Percentiles rank a stretch among this genome's conserved stretches.
Evolutionary conservation across 2,888 invertebrate genomes (phyloP).

Genomic region (Microctonus aethiopoides): DNA sequence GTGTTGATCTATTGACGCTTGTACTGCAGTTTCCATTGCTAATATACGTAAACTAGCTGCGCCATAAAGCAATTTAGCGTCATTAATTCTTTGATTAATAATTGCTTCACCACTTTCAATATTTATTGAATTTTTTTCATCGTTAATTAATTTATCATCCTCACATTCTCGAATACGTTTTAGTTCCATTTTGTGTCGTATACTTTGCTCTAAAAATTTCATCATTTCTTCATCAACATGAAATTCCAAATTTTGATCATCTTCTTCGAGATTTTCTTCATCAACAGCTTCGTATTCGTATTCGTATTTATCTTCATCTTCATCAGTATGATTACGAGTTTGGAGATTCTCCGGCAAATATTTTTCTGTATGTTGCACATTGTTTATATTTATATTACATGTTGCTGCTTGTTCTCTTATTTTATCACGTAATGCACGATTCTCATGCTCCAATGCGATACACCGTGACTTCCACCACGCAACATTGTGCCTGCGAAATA

Average conservation of each 20-base stretch:
- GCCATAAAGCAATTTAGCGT: conserved; percentile 74
- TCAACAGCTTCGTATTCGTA: conserved; percentile 26
- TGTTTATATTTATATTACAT: neutral
- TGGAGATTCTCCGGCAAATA: conserved; percentile 1
- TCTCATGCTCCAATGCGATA: conserved; percentile 60
- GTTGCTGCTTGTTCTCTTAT: conserved; percentile 42
- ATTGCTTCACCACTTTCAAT: conserved; percentile 48
- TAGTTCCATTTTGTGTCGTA: conserved; percentile 69
- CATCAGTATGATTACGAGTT: conserved; percentile 10
- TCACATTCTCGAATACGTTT: conserved; percentile 52
- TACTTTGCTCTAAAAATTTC: conserved; percentile 73
- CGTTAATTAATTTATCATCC: conserved; percentile 29
- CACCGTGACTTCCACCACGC: conserved; percentile 64
- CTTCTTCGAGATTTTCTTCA: conserved; percentile 46
- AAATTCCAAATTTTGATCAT: conserved; percentile 67
- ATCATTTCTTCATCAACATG: conserved; percentile 75
- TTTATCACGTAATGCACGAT: conserved; percentile 50
- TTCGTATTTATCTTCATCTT: neutral
- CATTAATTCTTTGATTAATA: conserved; percentile 61
- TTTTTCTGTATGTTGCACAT: neutral
- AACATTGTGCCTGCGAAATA: conserved; percentile 53
- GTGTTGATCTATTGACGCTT: conserved; percentile 74
- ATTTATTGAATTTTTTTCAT: conserved; percentile 29
- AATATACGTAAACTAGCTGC: conserved; percentile 74
- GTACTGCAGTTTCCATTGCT: conserved; percentile 79